Conservation (phyloP, 2,888 invertebrate genomes). For the Drosophila phalerata region DNA sequence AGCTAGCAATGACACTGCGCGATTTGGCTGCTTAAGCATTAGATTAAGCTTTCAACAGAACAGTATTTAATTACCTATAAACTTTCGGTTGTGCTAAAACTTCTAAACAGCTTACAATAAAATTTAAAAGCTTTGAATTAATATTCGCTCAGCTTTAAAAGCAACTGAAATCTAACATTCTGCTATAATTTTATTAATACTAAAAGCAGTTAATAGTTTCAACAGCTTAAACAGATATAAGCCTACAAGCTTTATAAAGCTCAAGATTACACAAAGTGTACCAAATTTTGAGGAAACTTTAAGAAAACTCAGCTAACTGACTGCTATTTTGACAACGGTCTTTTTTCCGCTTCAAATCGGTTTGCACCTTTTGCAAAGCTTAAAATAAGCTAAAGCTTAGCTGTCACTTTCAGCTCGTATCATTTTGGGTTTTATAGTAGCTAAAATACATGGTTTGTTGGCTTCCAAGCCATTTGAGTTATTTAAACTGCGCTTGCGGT, state of each 20-base stretch:
- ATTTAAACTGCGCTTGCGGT: constrained; percentile 81
- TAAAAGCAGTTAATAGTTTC: not conserved
- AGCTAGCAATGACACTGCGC: constrained; percentile 27
- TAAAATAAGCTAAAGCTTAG: not conserved
- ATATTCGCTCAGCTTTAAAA: not conserved
- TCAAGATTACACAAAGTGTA: not conserved
- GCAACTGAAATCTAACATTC: not conserved
- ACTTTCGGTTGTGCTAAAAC: not conserved
- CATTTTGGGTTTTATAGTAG: constrained; percentile 16
- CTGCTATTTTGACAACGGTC: not conserved
- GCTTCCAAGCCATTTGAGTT: constrained; percentile 67
- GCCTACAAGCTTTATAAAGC: not conserved
- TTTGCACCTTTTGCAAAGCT: not conserved
- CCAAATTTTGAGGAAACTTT: not conserved
- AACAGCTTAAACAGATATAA: too few relatives aligned
- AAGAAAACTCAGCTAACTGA: not conserved
- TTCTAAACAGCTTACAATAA: not conserved
- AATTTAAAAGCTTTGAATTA: too few relatives aligned
- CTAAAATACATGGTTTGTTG: constrained; percentile 15
- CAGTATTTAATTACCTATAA: not conserved
- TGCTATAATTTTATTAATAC: not conserved
- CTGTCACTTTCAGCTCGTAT: constrained; percentile 32
- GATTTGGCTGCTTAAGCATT: not conserved
- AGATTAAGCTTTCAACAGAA: not conserved
- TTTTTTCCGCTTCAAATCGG: not conserved